phyloP scores from a whole-genome alignment of 2,888 invertebrate species.

The Allacma fusca region DNA sequence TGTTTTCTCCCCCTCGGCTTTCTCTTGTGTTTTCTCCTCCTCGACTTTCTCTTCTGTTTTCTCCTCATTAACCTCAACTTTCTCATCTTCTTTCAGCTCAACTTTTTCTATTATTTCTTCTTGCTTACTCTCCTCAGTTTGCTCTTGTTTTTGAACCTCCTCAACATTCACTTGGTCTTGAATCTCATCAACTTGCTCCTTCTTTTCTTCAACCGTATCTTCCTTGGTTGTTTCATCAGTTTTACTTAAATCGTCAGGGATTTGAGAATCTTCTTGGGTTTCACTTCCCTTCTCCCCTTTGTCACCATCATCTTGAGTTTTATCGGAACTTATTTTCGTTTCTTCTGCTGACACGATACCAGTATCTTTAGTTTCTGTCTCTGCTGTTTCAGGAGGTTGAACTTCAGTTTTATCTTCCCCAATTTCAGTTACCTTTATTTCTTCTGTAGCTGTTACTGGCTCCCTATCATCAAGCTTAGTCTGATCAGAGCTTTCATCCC shows the following conservation, averaged over 20 bases:
- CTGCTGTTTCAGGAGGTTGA: neutral
- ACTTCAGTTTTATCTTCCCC: neutral
- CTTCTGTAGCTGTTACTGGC: conserved; percentile 7
- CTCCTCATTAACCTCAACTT: neutral
- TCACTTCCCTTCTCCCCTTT: conserved; percentile 28
- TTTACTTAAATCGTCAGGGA: conserved; percentile 27
- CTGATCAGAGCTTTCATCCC: too few species aligned
- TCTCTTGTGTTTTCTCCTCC: neutral
- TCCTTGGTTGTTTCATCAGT: neutral
- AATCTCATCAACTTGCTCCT: too few species aligned
- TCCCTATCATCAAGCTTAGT: too few species aligned
- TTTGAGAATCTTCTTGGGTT: conserved; percentile 9
- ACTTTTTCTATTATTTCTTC: conserved; percentile 31
- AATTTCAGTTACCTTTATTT: conserved; percentile 33
- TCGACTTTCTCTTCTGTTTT: conserved; percentile 21
- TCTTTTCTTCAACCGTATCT: conserved; percentile 50
- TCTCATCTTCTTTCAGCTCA: conserved; percentile 44
- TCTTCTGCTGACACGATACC: too few species aligned
- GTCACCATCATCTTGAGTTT: conserved; percentile 27
- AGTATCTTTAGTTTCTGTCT: neutral
- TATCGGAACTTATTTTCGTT: neutral
- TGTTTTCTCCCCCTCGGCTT: neutral
- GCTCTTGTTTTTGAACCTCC: neutral
- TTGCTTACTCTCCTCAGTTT: neutral
- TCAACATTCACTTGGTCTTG: neutral